Base-by-base conservation (phyloP, 1,140 invertebrate genomes). In the Sitophilus oryzae region DNA sequence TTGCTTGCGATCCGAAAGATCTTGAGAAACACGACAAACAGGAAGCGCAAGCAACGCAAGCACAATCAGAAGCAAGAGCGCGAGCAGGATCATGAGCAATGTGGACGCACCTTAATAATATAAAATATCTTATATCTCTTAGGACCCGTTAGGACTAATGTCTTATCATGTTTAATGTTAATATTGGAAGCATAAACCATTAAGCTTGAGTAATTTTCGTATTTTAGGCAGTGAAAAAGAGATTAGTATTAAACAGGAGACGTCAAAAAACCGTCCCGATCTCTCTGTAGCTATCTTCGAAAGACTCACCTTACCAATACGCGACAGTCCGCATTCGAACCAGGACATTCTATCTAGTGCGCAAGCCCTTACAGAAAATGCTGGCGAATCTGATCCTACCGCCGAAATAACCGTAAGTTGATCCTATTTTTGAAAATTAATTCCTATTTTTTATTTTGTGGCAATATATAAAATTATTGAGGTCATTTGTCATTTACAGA, bases 221-320 rank as follows among this genome's bases (percentile, higher is more conserved):
- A 46, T 61, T 59, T 43, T 65, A 63, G 70, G 62, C 38, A 68
- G 65, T 49, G 79, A 82, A 50, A 82, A 81, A 59, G 80, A 82
- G 22, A 65, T 68, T 9, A 61, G 74, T 16, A 76, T 68, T 35
- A 78, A 77, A 64, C 69, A 79, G 57, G 78, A 78, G 52, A 77
- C 74, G 57, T 76, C 76, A 3, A 82, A 82, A 63, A 74, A 74
- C 40, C 71, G 82, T 18, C 78, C 73, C 6, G 82, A 86, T 71
- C 69, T 85, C 15, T 83, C 82, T 0, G 74, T 75, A 3, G 77
- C 76, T 30, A 84, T 86, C 57, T 69, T 84, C 11, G 82, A 85
- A 62, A 82, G 84, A 58, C 64, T 86, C 35, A 79, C 82, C 16
- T 77, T 80, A 56, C 83, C 82, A 0, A 61, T 85, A 34, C 73